Conservation (phyloP, 2,113 vertebrate genomes). For the Protobothrops flavoviridis region DNA sequence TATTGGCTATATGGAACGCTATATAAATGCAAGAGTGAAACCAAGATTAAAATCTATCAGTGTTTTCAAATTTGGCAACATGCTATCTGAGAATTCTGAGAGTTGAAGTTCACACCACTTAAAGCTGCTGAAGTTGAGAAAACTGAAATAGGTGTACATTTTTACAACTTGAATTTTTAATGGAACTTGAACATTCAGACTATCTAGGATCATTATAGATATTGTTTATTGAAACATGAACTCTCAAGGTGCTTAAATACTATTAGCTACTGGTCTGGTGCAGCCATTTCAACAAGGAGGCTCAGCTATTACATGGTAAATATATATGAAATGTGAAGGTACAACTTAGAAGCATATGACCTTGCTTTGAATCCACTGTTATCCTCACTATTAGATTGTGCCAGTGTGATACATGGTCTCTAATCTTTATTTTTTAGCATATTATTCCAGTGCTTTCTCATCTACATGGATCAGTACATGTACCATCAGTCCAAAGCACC, state of each 20-base stretch:
- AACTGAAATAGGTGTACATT: not conserved
- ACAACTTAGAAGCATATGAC: not conserved
- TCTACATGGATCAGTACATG: not conserved
- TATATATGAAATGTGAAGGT: not conserved
- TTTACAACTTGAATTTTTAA: not conserved
- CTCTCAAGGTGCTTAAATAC: not conserved
- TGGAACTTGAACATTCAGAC: rapidly evolving
- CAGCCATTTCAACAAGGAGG: not conserved
- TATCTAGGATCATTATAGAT: not conserved
- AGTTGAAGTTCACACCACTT: not conserved
- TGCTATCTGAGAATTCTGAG: not conserved
- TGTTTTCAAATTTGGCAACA: not conserved
- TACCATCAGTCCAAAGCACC: no score
- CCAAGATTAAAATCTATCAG: not conserved
- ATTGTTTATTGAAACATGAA: not conserved
- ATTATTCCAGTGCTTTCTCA: not conserved
- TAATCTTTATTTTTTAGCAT: not conserved
- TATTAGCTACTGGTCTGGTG: not conserved
- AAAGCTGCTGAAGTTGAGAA: not conserved
- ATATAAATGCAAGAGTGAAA: not conserved
- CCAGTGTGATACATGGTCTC: not conserved
- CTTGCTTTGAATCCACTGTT: not conserved
- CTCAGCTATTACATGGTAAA: not conserved
- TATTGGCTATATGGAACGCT: not conserved
- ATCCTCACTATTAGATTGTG: not conserved